phyloP scores from a whole-genome alignment of 2,797 vertebrate genomes.

The Arnoldichthys spilopterus region DNA sequence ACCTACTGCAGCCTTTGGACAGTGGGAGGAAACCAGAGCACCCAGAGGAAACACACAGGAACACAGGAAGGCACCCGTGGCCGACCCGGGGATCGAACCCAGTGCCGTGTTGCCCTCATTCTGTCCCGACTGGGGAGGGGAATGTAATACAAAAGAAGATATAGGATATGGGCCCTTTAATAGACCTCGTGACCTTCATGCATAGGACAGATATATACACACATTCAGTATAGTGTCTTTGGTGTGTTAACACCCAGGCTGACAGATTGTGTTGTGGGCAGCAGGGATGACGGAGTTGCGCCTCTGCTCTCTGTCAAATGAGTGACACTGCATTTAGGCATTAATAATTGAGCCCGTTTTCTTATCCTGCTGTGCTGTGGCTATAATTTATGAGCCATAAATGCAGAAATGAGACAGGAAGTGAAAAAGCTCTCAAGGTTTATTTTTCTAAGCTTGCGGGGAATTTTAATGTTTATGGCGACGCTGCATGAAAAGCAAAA shows the following conservation, averaged over 20 bases:
- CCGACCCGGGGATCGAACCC: too few relatives aligned
- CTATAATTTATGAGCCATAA: constrained; percentile 76
- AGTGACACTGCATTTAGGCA: constrained; percentile 70
- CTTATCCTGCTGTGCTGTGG: constrained; percentile 66
- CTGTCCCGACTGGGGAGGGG: too few relatives aligned
- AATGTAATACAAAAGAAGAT: too few relatives aligned
- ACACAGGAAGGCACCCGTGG: too few relatives aligned
- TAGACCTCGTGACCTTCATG: constrained; percentile 14
- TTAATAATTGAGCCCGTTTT: constrained; percentile 75
- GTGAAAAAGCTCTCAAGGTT: constrained; percentile 47
- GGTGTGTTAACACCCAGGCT: constrained; percentile 14
- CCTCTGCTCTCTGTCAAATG: constrained; percentile 44
- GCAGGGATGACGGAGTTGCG: constrained; percentile 15
- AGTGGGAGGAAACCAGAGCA: too few relatives aligned
- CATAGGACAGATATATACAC: constrained; percentile 8
- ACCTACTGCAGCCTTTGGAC: too few relatives aligned
- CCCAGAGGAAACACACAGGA: too few relatives aligned
- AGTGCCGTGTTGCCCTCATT: too few relatives aligned
- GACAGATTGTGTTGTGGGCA: constrained; percentile 12
- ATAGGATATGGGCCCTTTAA: neutral
- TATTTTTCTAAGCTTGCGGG: constrained; percentile 31
- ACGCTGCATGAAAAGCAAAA: constrained; percentile 5
- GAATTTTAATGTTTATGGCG: constrained; percentile 29
- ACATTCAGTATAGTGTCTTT: neutral
- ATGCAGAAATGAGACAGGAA: constrained; percentile 55